phyloP scores from a whole-genome alignment of 2,113 vertebrate species.

The Vulpes ferrilata region DNA sequence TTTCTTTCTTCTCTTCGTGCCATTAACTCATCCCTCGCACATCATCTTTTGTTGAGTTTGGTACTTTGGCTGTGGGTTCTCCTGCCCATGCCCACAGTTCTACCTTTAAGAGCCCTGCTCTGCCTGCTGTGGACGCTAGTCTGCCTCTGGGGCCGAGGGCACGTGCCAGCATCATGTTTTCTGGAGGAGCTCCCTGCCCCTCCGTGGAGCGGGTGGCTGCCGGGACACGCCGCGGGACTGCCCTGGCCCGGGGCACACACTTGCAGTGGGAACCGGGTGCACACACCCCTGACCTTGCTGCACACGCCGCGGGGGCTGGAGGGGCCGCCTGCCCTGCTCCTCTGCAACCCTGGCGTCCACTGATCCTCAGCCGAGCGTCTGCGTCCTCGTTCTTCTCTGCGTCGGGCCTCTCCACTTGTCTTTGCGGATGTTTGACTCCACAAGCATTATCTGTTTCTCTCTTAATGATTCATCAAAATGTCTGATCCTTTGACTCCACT shows the following conservation, averaged over 20 bases:
- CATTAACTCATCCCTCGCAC: not conserved
- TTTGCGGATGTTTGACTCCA: not conserved
- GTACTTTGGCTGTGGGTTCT: not conserved
- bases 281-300: not conserved
- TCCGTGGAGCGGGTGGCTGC: not conserved
- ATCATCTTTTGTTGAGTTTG: not conserved
- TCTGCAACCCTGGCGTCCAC: not conserved
- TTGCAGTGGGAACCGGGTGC: rapidly evolving
- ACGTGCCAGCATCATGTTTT: not conserved
- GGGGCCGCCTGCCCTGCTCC: not conserved
- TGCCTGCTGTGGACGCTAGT: not conserved
- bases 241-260: not conserved
- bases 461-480: not conserved
- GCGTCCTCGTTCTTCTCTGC: not conserved
- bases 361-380: not conserved
- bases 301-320: not conserved
- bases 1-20: not conserved
- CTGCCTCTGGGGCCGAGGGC: not conserved
- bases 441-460: not conserved
- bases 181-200: not conserved
- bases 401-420: not conserved
- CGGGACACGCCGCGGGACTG: not conserved
- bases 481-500: not conserved
- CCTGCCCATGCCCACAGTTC: not conserved
- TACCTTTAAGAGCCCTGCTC: not conserved